A percentile compares a stretch with the other conserved stretches of the same genome.
These are phyloP conservation scores for Pica pica DNA, from an alignment of 2,113 vertebrate genomes.

Conservation along the genomic window DNA sequence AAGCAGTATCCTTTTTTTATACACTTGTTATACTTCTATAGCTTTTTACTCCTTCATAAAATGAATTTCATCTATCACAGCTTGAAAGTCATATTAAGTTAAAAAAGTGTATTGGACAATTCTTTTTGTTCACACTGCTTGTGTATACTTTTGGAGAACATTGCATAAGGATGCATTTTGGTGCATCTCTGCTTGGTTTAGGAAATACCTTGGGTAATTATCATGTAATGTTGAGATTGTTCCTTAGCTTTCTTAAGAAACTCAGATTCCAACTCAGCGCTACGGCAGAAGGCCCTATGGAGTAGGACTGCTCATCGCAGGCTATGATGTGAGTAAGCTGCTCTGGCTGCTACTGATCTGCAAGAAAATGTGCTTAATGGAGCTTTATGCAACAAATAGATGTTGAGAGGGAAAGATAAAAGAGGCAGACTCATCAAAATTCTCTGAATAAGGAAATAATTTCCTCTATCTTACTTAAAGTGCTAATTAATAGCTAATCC, in stretches of 20 bases:
- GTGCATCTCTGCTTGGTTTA: background rate
- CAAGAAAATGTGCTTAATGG: background rate
- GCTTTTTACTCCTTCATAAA: background rate
- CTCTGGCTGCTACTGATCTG: background rate
- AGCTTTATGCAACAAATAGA: background rate
- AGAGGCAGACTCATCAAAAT: background rate
- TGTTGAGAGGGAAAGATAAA: background rate
- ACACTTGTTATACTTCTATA: background rate
- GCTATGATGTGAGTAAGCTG: slow-evolving; percentile 87
- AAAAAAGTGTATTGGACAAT: background rate
- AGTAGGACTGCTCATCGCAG: slow-evolving; percentile 94
- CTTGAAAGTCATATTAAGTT: background rate
- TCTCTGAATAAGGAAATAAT: background rate
- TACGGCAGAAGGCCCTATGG: slow-evolving; percentile 95
- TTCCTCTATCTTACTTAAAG: background rate
- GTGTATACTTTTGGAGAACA: background rate
- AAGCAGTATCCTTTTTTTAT: slow-evolving; percentile 92
- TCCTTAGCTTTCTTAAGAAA: slow-evolving; percentile 83
- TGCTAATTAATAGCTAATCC: background rate
- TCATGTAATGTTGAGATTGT: background rate
- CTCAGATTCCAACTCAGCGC: slow-evolving; percentile 95
- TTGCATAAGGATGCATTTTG: background rate
- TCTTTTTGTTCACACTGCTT: background rate
- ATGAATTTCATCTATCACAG: background rate
- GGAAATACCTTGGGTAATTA: background rate